phyloP scores from a whole-genome alignment of 2,113 vertebrate species.

The Nesogale talazaci region DNA sequence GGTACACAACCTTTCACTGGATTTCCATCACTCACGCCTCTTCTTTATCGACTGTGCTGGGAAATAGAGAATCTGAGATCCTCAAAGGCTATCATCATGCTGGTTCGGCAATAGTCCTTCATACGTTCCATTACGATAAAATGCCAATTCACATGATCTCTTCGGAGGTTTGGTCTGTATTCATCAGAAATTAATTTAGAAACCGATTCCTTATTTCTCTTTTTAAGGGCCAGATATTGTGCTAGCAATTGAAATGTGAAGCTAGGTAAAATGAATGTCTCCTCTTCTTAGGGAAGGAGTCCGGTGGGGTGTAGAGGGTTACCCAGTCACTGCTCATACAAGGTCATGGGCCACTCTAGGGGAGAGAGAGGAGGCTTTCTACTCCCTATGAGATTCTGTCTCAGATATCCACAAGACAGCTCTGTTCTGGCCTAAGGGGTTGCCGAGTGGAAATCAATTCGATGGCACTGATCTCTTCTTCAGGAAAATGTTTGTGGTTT shows the following conservation, averaged over 20 bases:
- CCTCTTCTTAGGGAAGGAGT: too few relatives aligned
- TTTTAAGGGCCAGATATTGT: neutral
- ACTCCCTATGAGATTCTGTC: too few relatives aligned
- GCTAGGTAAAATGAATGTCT: neutral
- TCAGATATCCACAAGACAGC: too few relatives aligned
- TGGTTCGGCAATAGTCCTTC: neutral
- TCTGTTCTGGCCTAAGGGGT: too few relatives aligned
- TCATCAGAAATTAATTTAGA: neutral
- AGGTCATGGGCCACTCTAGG: too few relatives aligned
- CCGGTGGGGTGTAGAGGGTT: too few relatives aligned
- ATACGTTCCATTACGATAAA: neutral
- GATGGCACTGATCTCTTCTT: neutral
- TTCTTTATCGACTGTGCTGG: neutral
- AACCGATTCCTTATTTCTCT: neutral
- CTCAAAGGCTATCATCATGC: neutral
- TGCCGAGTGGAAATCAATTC: too few relatives aligned
- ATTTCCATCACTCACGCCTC: neutral
- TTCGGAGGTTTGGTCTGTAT: neutral
- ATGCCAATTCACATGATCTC: neutral
- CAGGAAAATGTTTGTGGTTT: neutral
- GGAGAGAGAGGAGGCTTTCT: too few relatives aligned
- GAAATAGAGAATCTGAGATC: neutral
- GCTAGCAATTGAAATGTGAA: neutral
- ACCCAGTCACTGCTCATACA: too few relatives aligned
- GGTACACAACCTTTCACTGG: neutral